phyloP scores from a whole-genome alignment of 2,888 invertebrate genomes.

The Pecten maximus region DNA sequence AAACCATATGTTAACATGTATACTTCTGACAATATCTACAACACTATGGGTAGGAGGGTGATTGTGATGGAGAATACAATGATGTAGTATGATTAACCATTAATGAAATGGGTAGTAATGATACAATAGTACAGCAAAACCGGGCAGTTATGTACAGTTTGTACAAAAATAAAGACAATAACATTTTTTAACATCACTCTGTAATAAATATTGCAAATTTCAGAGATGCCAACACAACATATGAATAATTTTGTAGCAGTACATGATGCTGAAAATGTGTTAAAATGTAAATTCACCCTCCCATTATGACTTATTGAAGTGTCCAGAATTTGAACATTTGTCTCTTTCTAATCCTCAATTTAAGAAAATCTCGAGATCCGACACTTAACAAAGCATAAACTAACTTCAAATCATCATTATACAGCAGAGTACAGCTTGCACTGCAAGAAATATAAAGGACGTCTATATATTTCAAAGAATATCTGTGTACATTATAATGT shows the following conservation, averaged over 20 bases:
- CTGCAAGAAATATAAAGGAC: neutral
- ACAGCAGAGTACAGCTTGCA: neutral
- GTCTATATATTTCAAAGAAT: neutral
- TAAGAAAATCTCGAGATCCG: too few species aligned
- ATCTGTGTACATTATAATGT: neutral
- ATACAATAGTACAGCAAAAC: conserved; percentile 11
- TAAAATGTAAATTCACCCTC: neutral
- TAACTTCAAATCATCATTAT: neutral
- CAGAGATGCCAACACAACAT: neutral
- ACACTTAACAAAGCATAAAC: too few species aligned
- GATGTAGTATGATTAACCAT: neutral
- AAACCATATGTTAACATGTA: conserved; percentile 54
- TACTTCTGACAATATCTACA: conserved; percentile 43
- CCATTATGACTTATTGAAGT: neutral
- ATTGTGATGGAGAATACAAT: neutral
- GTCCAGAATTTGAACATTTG: too few species aligned
- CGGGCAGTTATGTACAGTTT: conserved; percentile 22
- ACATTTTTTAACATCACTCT: neutral
- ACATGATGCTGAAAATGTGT: neutral
- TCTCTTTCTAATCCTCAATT: too few species aligned
- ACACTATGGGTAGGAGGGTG: conserved; percentile 25
- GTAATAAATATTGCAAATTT: conserved; percentile 33
- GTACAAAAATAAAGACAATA: conserved; percentile 16
- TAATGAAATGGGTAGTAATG: neutral
- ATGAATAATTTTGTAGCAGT: neutral